Percentiles rank a stretch among this genome's conserved stretches.
Conservation (phyloP, 2,113 vertebrate genomes). For the Leptobrachium ailaonicum region DNA sequence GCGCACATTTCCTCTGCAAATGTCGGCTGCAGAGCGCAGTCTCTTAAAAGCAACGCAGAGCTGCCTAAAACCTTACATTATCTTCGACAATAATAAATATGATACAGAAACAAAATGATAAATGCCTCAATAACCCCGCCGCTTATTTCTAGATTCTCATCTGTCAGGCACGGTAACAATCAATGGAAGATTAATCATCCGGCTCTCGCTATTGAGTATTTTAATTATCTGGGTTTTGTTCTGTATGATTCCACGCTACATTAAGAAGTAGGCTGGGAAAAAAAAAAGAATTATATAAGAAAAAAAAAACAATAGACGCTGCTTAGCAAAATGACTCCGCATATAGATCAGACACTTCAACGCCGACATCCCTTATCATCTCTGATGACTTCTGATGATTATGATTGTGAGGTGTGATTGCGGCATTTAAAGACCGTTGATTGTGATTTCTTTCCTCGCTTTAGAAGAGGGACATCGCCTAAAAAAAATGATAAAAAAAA, state of each 20-base stretch:
- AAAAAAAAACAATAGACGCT: constrained; percentile 11
- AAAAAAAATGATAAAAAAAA: too few relatives aligned
- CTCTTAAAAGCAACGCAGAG: neutral
- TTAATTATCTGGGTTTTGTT: constrained; percentile 37
- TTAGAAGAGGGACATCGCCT: neutral
- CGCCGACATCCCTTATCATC: neutral
- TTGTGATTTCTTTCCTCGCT: constrained; percentile 25
- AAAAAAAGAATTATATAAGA: too few relatives aligned
- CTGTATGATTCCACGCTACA: constrained; percentile 42
- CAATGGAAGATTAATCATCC: constrained; percentile 7
- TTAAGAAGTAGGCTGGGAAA: neutral
- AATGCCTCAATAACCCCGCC: constrained; percentile 32
- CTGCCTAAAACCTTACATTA: neutral
- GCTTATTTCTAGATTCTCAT: neutral
- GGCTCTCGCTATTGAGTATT: neutral
- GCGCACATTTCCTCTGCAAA: neutral
- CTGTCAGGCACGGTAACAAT: constrained; percentile 16
- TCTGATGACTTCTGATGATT: constrained; percentile 22
- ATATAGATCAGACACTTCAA: constrained; percentile 40
- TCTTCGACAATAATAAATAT: constrained; percentile 4
- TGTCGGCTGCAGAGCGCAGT: neutral
- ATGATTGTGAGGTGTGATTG: constrained; percentile 40
- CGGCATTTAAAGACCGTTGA: constrained; percentile 14
- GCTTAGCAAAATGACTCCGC: constrained; percentile 17
- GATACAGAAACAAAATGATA: constrained; percentile 1